Evolutionary conservation across 2,888 invertebrate genomes (phyloP).

Genomic region (Zonitis immaculata): DNA sequence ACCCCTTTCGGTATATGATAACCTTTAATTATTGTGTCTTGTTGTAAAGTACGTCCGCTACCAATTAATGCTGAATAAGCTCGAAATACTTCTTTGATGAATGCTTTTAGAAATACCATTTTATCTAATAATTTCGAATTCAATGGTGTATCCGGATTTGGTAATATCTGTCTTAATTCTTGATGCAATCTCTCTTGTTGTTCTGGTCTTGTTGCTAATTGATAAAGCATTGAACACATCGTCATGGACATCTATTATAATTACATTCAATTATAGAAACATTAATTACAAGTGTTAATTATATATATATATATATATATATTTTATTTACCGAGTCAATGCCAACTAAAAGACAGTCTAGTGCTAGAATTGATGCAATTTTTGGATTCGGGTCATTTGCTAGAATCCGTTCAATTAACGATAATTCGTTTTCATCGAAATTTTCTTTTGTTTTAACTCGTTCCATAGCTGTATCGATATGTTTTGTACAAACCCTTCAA

Average conservation of each 20-base stretch:
- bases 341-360: constrained; percentile 76
- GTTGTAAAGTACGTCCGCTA: constrained; percentile 66
- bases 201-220: constrained; percentile 61
- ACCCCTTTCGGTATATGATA: constrained; percentile 75
- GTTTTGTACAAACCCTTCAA: constrained; percentile 58
- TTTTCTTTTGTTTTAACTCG: constrained; percentile 46
- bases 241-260: constrained; percentile 64
- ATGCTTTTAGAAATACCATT: constrained; percentile 66
- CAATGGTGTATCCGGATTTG: constrained; percentile 49
- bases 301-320: not conserved
- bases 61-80: constrained; percentile 74
- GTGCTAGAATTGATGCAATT: constrained; percentile 64
- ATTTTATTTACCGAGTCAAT: constrained; percentile 62
- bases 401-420: constrained; percentile 61
- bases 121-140: constrained; percentile 57
- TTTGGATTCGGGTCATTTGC: constrained; percentile 56
- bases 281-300: not conserved
- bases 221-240: constrained; percentile 68
- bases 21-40: constrained; percentile 65
- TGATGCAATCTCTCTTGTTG: constrained; percentile 60
- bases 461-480: constrained; percentile 54
- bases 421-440: constrained; percentile 49
- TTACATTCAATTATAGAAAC: not conserved
- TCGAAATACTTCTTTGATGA: constrained; percentile 71
- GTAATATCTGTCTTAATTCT: constrained; percentile 54